These are phyloP conservation scores for Eupeodes corollae DNA, from an alignment of 1,140 invertebrate genomes.

Conservation along the genomic window DNA sequence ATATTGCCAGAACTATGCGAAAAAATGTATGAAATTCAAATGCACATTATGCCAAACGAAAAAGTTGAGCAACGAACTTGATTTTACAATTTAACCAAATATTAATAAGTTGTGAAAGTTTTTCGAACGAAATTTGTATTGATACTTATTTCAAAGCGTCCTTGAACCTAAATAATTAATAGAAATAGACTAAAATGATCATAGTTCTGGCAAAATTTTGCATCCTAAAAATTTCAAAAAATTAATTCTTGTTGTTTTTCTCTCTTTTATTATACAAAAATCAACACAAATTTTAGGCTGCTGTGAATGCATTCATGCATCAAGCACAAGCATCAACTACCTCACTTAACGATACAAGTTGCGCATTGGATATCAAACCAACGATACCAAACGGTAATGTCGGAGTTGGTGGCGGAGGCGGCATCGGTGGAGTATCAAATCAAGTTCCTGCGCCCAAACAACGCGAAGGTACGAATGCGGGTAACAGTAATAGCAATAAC, in stretches of 20 bases:
- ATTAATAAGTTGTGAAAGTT: too few relatives aligned
- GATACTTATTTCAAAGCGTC: too few relatives aligned
- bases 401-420: constrained; percentile 23
- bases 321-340: constrained; percentile 39
- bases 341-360: constrained; percentile 41
- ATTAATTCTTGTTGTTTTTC: not conserved
- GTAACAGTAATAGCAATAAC: constrained; percentile 23
- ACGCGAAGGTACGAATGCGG: constrained; percentile 58
- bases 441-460: constrained; percentile 48
- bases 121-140: too few relatives aligned
- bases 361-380: constrained; percentile 62
- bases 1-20: too few relatives aligned
- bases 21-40: too few relatives aligned
- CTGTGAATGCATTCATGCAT: constrained; percentile 38
- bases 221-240: too few relatives aligned
- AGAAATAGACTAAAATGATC: too few relatives aligned
- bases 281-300: constrained; percentile 17
- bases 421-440: constrained; percentile 17
- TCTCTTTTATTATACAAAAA: not conserved
- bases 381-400: constrained; percentile 40
- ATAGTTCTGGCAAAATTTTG: too few relatives aligned
- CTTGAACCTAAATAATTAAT: too few relatives aligned
- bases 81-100: too few relatives aligned
- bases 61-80: too few relatives aligned
- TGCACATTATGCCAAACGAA: too few relatives aligned